phyloP scores from a whole-genome alignment of 1,140 invertebrate species.

The Drosophila paulistorum region DNA sequence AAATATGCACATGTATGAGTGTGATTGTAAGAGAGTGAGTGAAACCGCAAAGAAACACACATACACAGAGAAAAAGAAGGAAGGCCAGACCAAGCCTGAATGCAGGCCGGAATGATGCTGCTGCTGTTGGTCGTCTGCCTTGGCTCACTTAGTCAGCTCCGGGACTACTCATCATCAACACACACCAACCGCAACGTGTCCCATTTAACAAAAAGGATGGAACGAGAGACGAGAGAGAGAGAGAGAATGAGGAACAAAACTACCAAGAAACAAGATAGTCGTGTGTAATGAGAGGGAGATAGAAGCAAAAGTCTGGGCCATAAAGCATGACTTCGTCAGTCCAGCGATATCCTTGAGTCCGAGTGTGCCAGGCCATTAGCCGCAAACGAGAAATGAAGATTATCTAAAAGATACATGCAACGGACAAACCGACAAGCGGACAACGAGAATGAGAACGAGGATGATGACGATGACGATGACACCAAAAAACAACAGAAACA shows the following conservation, averaged over 20 bases:
- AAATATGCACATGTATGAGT: conserved; percentile 59
- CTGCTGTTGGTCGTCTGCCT: conserved; percentile 43
- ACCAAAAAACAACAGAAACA: conserved; percentile 23
- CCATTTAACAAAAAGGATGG: conserved; percentile 57
- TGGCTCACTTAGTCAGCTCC: conserved; percentile 70
- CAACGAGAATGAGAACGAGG: conserved; percentile 10
- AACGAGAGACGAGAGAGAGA: conserved; percentile 35
- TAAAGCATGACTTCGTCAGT: conserved; percentile 60
- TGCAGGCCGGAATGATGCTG: conserved; percentile 62
- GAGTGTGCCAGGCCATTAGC: conserved; percentile 75
- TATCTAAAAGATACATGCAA: conserved; percentile 81
- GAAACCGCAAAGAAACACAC: conserved; percentile 65
- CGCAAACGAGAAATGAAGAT: conserved; percentile 81
- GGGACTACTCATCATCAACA: conserved; percentile 54
- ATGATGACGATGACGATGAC: conserved; percentile 33
- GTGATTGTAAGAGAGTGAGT: conserved; percentile 22
- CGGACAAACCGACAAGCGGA: conserved; percentile 32
- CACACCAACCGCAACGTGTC: conserved; percentile 78
- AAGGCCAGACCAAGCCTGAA: conserved; percentile 61
- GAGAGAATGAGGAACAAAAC: conserved; percentile 27
- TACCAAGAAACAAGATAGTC: conserved; percentile 1
- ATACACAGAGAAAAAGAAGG: neutral
- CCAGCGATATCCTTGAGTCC: conserved; percentile 73
- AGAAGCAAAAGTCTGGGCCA: conserved; percentile 47
- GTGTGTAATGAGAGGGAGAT: conserved; percentile 15